Evolutionary conservation across 2,797 vertebrate genomes (phyloP).

Genomic region (Novumbra hubbsi): DNA sequence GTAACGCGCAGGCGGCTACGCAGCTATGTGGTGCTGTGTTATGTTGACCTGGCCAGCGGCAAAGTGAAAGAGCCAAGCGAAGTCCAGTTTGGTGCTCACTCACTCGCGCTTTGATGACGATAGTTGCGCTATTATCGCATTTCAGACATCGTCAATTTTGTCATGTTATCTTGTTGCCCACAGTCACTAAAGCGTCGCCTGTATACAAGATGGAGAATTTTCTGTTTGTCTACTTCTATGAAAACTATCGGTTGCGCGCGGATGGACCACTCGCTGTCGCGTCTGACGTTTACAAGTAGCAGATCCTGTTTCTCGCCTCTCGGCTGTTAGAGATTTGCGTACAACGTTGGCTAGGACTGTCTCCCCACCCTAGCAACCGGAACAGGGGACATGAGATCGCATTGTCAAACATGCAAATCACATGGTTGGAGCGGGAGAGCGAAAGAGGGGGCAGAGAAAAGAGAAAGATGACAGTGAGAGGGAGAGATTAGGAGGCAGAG

Average conservation of each 20-base stretch:
- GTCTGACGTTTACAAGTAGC: neutral
- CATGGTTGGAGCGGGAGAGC: slow-evolving; percentile 44
- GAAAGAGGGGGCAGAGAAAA: neutral
- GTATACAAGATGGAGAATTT: neutral
- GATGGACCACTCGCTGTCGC: neutral
- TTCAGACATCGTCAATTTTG: neutral
- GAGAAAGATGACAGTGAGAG: neutral
- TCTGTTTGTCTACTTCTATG: neutral
- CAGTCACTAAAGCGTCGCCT: neutral
- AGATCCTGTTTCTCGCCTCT: slow-evolving; percentile 34
- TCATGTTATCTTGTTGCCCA: neutral
- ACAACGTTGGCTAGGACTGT: slow-evolving; percentile 51
- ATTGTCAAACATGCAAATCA: slow-evolving; percentile 52
- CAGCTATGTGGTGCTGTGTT: slow-evolving; percentile 31
- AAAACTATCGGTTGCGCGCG: slow-evolving; percentile 5
- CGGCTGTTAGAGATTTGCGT: slow-evolving; percentile 51
- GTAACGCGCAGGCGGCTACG: slow-evolving; percentile 26
- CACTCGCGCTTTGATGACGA: slow-evolving; percentile 36
- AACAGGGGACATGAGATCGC: slow-evolving; percentile 45
- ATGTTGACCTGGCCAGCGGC: slow-evolving; percentile 56
- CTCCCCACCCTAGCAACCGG: slow-evolving; percentile 58
- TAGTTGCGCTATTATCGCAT: slow-evolving; percentile 24
- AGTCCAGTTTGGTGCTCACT: slow-evolving; percentile 33
- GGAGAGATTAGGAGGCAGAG: neutral
- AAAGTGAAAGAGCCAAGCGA: slow-evolving; percentile 50